These are phyloP conservation scores for Corythaeola cristata DNA, from an alignment of 2,113 vertebrate species.

Conservation along the genomic window DNA sequence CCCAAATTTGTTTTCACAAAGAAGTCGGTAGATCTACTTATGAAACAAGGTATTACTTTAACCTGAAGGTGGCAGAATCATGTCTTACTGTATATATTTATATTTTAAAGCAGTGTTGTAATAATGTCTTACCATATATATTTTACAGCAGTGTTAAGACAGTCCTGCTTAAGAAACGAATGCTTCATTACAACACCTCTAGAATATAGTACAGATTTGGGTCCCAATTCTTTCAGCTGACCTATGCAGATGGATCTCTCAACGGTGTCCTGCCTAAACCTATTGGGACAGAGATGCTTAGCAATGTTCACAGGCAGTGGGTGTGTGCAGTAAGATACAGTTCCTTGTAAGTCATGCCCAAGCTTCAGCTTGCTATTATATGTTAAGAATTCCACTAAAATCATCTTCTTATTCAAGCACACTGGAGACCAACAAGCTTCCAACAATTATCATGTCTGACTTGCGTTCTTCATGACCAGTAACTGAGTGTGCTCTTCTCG, in stretches of 20 bases:
- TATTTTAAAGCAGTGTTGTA: not conserved
- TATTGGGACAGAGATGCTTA: not conserved
- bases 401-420: not conserved
- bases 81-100: fast-evolving
- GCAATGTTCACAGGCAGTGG: not conserved
- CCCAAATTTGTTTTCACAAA: not conserved
- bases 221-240: not conserved
- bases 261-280: not conserved
- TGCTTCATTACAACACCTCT: not conserved
- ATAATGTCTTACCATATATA: not conserved
- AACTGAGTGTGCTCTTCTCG: fast-evolving
- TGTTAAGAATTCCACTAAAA: not conserved
- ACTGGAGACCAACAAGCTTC: not conserved
- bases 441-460: fast-evolving
- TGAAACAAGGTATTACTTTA: not conserved
- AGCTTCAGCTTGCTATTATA: not conserved
- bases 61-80: not conserved
- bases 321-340: fast-evolving
- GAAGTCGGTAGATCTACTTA: not conserved
- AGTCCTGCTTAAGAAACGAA: not conserved
- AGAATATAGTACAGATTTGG: not conserved
- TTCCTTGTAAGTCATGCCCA: too few relatives aligned
- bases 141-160: not conserved
- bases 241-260: fast-evolving
- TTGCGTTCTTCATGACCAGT: too few relatives aligned